Base-by-base conservation (phyloP, 2,888 invertebrate species). In the Rosalia funebris region DNA sequence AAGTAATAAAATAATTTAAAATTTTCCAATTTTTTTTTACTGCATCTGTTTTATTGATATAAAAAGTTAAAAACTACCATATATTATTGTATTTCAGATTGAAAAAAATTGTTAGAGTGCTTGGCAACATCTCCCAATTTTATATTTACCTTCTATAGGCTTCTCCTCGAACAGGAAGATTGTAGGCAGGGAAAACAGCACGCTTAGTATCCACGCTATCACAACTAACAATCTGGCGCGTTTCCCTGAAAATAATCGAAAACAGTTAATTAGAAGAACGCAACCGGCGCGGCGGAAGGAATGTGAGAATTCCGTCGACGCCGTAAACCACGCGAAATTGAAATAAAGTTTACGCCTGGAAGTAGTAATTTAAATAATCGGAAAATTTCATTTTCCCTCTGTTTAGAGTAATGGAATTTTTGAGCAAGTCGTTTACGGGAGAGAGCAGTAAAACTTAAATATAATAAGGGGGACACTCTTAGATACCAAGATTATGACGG, bases 161-260 rank as follows among this genome's bases (percentile, higher is more conserved):
- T 87, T 90, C 71, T 93, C 90, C 81, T 93, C 91, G 74, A 93
- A 93, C 1, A 94, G 84, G 66, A 94, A 86, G 58, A 94, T 85
- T 19, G 92, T 90, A 31, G 95, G 95, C 41, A 90, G 83, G 1
- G 95, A 92, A 79, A 95, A 94, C 20, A 94, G 68, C 9, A 90
- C 88, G 72, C 94, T 93, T 61, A 94, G 84, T 4, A 89, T 77
- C 95, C 95, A 96, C 0, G 95, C 94, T 2, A 88, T 86, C 2
- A 88, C 87, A 4, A 95, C 90, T 54, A 96, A 84, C 45, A 88
- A 86, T 68, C 91, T 86, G 0, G 95, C 95, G 69, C 95, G 86
- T 78, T 91, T 89, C 94, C 95, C 95, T 95, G 83, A 44, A 85
- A 53, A 57, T 10, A 59, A 46, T n/a, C n/a, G n/a, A n/a, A n/a